Conservation (phyloP, 2,113 vertebrate species). For the Stegostoma tigrinum region DNA sequence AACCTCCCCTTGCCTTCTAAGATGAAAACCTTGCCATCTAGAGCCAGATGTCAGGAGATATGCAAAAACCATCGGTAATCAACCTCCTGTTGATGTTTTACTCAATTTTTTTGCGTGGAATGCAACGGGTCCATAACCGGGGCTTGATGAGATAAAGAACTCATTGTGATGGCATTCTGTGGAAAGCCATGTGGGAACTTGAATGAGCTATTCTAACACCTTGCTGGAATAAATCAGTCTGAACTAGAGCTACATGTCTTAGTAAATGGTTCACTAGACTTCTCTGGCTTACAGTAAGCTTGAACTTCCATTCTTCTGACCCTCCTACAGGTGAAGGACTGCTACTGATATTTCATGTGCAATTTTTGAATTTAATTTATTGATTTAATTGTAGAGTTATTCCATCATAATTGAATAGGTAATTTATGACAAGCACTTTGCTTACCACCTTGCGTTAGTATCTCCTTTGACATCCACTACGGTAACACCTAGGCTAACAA, state of each 20-base stretch:
- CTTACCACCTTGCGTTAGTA: background rate
- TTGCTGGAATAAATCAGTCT: constrained; percentile 1
- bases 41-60: background rate
- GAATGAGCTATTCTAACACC: background rate
- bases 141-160: background rate
- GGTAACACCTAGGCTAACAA: background rate
- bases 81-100: background rate
- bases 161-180: background rate
- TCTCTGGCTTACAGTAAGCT: background rate
- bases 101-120: background rate
- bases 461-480: background rate
- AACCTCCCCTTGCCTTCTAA: background rate
- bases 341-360: background rate
- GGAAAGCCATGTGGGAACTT: background rate
- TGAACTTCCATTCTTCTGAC: background rate
- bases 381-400: background rate
- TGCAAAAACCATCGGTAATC: background rate
- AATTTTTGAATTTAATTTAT: background rate
- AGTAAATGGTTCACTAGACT: background rate
- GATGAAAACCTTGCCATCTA: background rate
- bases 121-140: background rate
- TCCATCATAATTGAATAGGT: background rate
- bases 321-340: background rate
- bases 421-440: background rate
- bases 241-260: background rate